Percentiles rank a stretch among this genome's conserved stretches.
Evolutionary conservation across 2,797 vertebrate genomes (phyloP).

Genomic region (Crocidura indochinensis): DNA sequence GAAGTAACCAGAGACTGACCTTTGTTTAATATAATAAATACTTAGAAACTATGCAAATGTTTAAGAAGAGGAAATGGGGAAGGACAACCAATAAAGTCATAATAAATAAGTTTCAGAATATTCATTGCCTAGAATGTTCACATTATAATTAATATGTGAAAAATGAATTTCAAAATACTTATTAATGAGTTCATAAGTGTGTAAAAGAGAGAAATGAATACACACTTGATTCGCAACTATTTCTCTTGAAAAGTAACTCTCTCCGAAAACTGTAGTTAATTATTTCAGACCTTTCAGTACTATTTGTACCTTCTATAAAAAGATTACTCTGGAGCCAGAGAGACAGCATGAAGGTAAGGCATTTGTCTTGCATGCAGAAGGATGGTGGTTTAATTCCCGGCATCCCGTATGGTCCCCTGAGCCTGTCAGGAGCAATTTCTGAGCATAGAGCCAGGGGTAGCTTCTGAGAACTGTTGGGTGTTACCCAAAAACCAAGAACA

Average conservation of each 20-base stretch:
- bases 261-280: slow-evolving; percentile 1
- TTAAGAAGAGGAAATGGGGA: neutral
- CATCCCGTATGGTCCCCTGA: too few species aligned
- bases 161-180: neutral
- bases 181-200: neutral
- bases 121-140: neutral
- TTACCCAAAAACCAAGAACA: too few species aligned
- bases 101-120: neutral
- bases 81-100: neutral
- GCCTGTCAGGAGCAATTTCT: too few species aligned
- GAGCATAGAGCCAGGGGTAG: too few species aligned
- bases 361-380: too few species aligned
- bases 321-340: neutral
- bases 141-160: neutral
- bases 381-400: too few species aligned
- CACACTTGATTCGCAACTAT: neutral
- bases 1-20: neutral
- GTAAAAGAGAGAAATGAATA: neutral
- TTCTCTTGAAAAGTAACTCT: slow-evolving; percentile 28
- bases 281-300: slow-evolving; percentile 8
- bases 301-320: neutral
- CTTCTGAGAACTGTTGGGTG: too few species aligned
- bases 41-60: neutral
- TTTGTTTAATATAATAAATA: neutral
- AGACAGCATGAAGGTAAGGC: too few species aligned